Conservation (phyloP, 2,888 invertebrate genomes). For the Phyllotreta striolata region DNA sequence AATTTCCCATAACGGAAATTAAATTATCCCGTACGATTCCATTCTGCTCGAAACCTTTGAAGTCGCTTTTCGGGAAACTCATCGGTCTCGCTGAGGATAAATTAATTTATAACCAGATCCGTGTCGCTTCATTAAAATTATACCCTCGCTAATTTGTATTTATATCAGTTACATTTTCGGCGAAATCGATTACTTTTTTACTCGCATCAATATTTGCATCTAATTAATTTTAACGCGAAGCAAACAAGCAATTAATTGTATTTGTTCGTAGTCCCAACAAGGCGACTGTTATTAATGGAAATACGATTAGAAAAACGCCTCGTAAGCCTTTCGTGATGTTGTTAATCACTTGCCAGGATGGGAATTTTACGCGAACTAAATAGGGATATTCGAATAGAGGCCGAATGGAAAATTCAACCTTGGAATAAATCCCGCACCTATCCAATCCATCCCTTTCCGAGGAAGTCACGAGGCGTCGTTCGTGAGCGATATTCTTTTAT, state of each 20-base stretch:
- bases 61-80: background rate
- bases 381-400: too few species aligned
- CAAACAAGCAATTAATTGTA: constrained; percentile 10
- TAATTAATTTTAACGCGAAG: constrained; percentile 4
- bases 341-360: too few species aligned
- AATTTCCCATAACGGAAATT: constrained; percentile 16
- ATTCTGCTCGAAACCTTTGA: constrained; percentile 11
- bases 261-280: constrained; percentile 3
- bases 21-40: constrained; percentile 9
- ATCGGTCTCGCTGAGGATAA: constrained; percentile 1
- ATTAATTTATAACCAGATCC: constrained; percentile 4
- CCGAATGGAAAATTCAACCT: constrained; percentile 27
- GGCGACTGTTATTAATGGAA: constrained; percentile 6
- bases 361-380: too few species aligned
- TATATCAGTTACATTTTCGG: too few species aligned
- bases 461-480: constrained; percentile 41
- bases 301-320: constrained; percentile 5
- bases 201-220: background rate
- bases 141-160: too few species aligned
- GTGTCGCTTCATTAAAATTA: background rate
- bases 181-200: too few species aligned
- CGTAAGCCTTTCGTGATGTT: too few species aligned
- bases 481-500: constrained; percentile 38
- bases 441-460: constrained; percentile 41
- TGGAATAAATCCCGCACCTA: constrained; percentile 39